phyloP scores from a whole-genome alignment of 2,113 vertebrate genomes.

The Ailuropoda melanoleuca region DNA sequence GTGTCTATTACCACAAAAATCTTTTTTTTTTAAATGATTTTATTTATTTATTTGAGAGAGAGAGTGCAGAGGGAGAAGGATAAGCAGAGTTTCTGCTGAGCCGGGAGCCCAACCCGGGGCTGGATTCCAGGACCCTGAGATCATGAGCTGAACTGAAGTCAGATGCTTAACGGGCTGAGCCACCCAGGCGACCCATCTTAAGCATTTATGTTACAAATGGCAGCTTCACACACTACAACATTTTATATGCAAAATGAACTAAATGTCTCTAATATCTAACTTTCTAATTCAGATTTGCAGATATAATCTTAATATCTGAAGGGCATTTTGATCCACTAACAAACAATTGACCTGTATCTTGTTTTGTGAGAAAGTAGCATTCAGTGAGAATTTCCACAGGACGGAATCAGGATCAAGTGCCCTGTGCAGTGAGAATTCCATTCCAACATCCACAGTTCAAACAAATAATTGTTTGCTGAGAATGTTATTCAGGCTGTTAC shows the following conservation, averaged over 20 bases:
- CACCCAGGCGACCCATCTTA: neutral
- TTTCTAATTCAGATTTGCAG: neutral
- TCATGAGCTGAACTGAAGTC: neutral
- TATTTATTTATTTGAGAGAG: too few species aligned
- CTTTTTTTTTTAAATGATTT: neutral
- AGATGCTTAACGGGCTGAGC: neutral
- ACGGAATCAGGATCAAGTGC: neutral
- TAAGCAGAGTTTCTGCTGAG: neutral
- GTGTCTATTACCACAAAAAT: neutral
- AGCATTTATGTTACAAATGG: neutral
- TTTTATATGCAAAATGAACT: neutral
- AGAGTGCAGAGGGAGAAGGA: neutral
- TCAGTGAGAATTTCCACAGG: neutral
- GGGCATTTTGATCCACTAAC: neutral
- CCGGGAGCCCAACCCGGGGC: neutral
- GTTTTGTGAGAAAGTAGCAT: neutral
- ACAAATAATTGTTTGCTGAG: neutral
- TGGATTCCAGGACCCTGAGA: neutral
- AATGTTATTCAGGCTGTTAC: neutral
- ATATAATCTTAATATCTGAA: neutral
- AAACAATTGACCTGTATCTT: neutral
- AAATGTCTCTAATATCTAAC: neutral
- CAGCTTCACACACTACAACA: neutral
- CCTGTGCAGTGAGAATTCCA: neutral
- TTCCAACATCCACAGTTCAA: neutral